Base-by-base conservation (phyloP, 2,888 invertebrate species). In the Trisateles emortualis region DNA sequence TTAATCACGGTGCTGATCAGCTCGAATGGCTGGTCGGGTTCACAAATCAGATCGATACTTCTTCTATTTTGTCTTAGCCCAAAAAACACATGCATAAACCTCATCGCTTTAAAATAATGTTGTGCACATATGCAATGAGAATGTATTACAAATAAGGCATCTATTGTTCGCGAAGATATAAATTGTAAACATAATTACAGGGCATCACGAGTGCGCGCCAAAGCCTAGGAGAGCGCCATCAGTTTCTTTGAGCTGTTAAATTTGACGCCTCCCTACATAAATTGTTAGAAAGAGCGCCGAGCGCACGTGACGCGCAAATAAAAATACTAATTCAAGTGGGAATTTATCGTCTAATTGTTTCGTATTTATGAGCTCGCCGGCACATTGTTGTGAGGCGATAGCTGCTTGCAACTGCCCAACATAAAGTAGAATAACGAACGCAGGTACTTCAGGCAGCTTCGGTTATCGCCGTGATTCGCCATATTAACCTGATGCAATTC, bases 261-360 rank as follows among this genome's bases (percentile, higher is more conserved):
- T 81, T 87, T 87, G 84, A 86, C 85, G 86, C 87, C 83, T 84
- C 72, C 74, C 76, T 81, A 84, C 83, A 88, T 88, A 88, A 87
- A 88, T 88, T 83, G 77, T 69, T 77, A 64, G 78, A 74, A 74
- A 76, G 81, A 79, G 79, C 74, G 78, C 78, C 79, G 78, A 69
- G 82, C 81, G 88, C 85, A 88, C 88, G 86, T 88, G 89, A 90
- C 78, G 86, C 78, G 87, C 84, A 86, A 87, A 88, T 86, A 88
- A 88, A 89, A 88, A 86, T 84, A 87, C 86, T 83, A 84, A 88
- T 88, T 83, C 83, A 83, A 84, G 79, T 73, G 78, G 74, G 79
- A 81, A 88, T 88, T 88, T 88, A 88, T 88, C 76, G 83, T 84
- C 81, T 89, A 87, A 90, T 88, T 88, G 88, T 87, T 87, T 81